A percentile compares a stretch with the other conserved stretches of the same genome.
Conservation (phyloP, 2,113 vertebrate species). For the Oncorhynchus masou region DNA sequence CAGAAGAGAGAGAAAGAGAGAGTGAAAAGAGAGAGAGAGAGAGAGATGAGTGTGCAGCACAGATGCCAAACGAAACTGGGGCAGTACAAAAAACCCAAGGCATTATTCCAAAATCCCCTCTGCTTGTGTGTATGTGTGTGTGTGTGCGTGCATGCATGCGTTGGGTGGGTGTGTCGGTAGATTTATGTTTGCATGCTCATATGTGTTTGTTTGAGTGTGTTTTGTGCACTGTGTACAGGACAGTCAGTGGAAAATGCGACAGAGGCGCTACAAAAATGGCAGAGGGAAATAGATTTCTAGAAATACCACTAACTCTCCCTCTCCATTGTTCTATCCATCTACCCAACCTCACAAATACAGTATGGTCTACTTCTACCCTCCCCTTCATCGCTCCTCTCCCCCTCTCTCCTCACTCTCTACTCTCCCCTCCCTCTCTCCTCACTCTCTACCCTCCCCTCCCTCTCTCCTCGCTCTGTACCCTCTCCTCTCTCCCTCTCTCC, state of each 20-base stretch:
- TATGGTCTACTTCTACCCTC: not conserved
- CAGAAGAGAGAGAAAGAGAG: constrained; percentile 26
- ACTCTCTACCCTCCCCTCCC: no score
- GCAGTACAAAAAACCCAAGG: constrained; percentile 56
- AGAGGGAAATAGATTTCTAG: constrained; percentile 21
- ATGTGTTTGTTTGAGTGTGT: not conserved
- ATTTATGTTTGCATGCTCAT: not conserved
- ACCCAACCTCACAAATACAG: constrained; percentile 33
- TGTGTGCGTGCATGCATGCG: not conserved
- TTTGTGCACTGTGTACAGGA: not conserved
- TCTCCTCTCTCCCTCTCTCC: not conserved
- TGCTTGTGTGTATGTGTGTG: constrained; percentile 35
- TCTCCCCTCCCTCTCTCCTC: not conserved
- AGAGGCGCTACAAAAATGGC: not conserved
- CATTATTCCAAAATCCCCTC: constrained; percentile 68
- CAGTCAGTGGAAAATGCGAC: constrained; percentile 2
- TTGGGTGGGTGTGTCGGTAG: not conserved
- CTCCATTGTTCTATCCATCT: constrained; percentile 30
- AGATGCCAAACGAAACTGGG: constrained; percentile 72
- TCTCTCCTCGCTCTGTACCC: not conserved
- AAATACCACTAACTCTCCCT: constrained; percentile 23
- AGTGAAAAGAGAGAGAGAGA: not conserved
- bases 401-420: not conserved
- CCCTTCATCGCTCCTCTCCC: no score
- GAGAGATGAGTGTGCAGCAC: constrained; percentile 55